Conservation (phyloP, 1,140 invertebrate genomes). For the Neocloeon triangulifer region DNA sequence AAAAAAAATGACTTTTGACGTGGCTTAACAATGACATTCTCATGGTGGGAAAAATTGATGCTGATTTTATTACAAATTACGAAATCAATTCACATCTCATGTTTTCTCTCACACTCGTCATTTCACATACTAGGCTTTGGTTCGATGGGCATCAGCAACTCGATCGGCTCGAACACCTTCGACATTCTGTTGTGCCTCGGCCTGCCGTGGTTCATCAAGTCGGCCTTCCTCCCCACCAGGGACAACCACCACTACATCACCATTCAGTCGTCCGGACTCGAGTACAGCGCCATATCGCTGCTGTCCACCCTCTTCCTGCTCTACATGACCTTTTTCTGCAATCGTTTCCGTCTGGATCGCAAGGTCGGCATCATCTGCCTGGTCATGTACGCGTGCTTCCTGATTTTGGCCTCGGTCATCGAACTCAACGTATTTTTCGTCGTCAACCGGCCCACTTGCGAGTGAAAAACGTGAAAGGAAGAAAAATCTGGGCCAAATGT, state of each 20-base stretch:
- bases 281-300: slow-evolving; percentile 59
- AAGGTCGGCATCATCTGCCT: slow-evolving; percentile 49
- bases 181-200: slow-evolving; percentile 66
- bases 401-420: slow-evolving; percentile 55
- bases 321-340: slow-evolving; percentile 49
- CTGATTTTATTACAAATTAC: no score
- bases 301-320: slow-evolving; percentile 51
- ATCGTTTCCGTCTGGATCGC: slow-evolving; percentile 56
- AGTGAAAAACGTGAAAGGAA: no score
- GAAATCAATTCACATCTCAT: no score
- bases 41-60: no score
- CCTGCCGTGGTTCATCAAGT: slow-evolving; percentile 67
- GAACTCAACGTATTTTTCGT: slow-evolving; percentile 71
- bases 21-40: no score
- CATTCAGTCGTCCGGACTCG: slow-evolving; percentile 57
- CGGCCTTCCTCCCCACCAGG: slow-evolving; percentile 43
- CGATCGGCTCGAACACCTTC: slow-evolving; percentile 76
- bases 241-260: slow-evolving; percentile 44
- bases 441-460: slow-evolving; percentile 60
- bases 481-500: no score
- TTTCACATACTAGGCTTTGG: slow-evolving; percentile 67
- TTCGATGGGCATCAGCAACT: slow-evolving; percentile 75
- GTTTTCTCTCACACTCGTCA: no score
- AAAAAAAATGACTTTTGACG: no score
- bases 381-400: slow-evolving; percentile 51